Evolutionary conservation across 2,888 invertebrate genomes (phyloP).

Genomic region (Parnassius apollo): DNA sequence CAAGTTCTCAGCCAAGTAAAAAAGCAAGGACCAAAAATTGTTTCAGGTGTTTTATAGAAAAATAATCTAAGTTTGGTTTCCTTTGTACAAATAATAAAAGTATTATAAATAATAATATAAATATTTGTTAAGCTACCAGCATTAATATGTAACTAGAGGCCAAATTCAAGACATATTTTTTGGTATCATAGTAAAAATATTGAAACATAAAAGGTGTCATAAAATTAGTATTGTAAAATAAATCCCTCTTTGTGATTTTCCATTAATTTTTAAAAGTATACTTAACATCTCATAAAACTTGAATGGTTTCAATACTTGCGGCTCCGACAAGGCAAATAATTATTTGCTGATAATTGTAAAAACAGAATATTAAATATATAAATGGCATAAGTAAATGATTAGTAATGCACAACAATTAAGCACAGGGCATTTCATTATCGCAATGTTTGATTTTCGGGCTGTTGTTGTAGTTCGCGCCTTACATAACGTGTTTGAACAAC

Average conservation of each 20-base stretch:
- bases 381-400: constrained; percentile 16
- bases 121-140: constrained; percentile 15
- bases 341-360: neutral
- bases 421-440: constrained; percentile 34
- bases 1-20: neutral
- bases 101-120: neutral
- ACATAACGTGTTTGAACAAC: constrained; percentile 44
- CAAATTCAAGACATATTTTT: neutral
- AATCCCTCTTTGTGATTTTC: neutral
- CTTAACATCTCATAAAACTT: too few relatives aligned
- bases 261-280: neutral
- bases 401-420: constrained; percentile 8
- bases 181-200: neutral
- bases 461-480: constrained; percentile 37
- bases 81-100: too few relatives aligned
- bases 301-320: neutral
- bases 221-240: neutral
- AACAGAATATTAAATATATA: constrained; percentile 12
- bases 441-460: constrained; percentile 35
- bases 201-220: constrained; percentile 19
- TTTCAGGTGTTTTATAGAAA: too few relatives aligned
- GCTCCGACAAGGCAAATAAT: too few relatives aligned
- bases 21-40: too few relatives aligned
- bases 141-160: neutral
- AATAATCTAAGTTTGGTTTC: too few relatives aligned